These are phyloP conservation scores for Diploscapter pachys DNA, from an alignment of 1,140 invertebrate genomes.

Conservation along the genomic window DNA sequence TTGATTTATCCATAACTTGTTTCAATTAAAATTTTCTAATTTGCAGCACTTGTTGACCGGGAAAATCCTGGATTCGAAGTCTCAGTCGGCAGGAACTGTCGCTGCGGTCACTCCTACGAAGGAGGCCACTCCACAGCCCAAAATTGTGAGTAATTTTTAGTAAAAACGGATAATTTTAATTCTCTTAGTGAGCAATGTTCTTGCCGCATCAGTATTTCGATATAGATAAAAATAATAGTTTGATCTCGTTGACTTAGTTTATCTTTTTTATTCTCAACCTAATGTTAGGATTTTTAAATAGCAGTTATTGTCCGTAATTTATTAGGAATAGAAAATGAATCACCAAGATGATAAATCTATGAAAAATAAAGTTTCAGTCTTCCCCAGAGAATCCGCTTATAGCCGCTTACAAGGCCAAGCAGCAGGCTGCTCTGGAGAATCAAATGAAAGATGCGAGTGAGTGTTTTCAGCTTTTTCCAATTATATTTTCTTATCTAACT, in stretches of 20 bases:
- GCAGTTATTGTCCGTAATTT: too few species aligned
- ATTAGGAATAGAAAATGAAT: background rate
- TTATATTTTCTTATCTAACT: background rate
- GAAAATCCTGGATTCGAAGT: background rate
- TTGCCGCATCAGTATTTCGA: too few species aligned
- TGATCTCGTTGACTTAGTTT: too few species aligned
- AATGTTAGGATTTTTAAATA: too few species aligned
- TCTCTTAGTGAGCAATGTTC: too few species aligned
- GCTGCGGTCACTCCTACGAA: background rate
- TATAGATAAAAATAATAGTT: background rate
- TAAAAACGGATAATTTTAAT: too few species aligned
- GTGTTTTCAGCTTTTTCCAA: background rate
- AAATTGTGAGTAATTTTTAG: too few species aligned
- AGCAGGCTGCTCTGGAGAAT: conserved; percentile 16
- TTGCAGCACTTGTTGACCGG: too few species aligned
- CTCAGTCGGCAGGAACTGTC: background rate
- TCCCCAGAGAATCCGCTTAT: conserved; percentile 13
- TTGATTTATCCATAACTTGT: too few species aligned
- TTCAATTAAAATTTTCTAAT: too few species aligned
- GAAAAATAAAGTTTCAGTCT: conserved; percentile 4
- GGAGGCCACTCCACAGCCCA: background rate
- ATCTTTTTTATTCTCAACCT: too few species aligned
- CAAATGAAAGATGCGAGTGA: background rate
- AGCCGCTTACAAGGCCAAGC: conserved; percentile 8
- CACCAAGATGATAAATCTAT: conserved; percentile 7